Evolutionary conservation across 2,888 invertebrate genomes (phyloP).

Genomic region (Amphipyra tragopoginis): DNA sequence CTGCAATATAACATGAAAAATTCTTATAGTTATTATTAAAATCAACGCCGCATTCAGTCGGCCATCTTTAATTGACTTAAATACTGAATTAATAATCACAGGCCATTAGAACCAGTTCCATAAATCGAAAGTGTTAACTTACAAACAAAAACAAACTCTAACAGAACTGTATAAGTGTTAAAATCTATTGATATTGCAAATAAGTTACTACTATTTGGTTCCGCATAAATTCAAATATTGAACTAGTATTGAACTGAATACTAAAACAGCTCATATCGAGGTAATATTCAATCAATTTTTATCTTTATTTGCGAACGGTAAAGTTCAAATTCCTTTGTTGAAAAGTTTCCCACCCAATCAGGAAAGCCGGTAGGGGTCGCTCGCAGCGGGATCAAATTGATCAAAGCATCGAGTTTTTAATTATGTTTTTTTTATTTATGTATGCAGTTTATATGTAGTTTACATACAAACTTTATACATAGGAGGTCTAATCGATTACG

Average conservation of each 20-base stretch:
- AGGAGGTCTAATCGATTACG: not conserved
- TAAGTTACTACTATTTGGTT: conserved; percentile 15
- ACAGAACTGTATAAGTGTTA: accelerated
- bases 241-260: conserved; percentile 3
- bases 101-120: conserved; percentile 4
- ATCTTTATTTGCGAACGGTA: accelerated
- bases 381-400: conserved; percentile 50
- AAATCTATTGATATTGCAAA: conserved; percentile 3
- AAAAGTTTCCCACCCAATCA: conserved; percentile 23
- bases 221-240: conserved; percentile 42
- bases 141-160: conserved; percentile 17
- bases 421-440: conserved; percentile 17
- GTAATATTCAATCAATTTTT: not conserved
- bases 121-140: not conserved
- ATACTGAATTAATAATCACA: conserved; percentile 49
- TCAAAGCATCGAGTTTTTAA: conserved; percentile 23
- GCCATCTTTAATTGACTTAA: conserved; percentile 67
- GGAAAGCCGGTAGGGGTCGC: conserved; percentile 47
- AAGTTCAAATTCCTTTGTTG: conserved; percentile 8
- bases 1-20: not conserved
- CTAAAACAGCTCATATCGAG: conserved; percentile 12
- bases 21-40: not conserved
- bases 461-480: not conserved
- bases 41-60: conserved; percentile 1
- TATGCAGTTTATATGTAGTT: conserved; percentile 8